These are phyloP conservation scores for Osmoderma eremita DNA, from an alignment of 2,888 invertebrate genomes.

Conservation along the genomic window DNA sequence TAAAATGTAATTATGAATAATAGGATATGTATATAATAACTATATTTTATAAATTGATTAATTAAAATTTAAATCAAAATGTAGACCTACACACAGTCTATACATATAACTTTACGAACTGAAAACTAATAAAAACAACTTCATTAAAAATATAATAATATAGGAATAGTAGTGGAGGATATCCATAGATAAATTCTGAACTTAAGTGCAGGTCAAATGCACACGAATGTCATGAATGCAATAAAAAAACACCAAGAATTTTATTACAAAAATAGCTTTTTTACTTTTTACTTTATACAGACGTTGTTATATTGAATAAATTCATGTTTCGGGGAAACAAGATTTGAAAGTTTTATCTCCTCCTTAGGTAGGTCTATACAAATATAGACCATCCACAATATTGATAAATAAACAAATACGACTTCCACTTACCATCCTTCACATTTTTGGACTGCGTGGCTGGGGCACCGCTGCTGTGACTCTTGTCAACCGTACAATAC, in stretches of 20 bases:
- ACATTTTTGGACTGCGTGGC: slow-evolving; percentile 76
- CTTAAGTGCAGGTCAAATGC: too few relatives aligned
- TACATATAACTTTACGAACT: not conserved
- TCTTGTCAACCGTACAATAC: slow-evolving; percentile 82
- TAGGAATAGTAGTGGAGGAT: too few relatives aligned
- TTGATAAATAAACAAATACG: slow-evolving; percentile 42
- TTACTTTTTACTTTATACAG: slow-evolving; percentile 17
- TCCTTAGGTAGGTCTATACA: slow-evolving; percentile 11
- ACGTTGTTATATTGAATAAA: not conserved
- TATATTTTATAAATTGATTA: too few relatives aligned
- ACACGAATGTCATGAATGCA: not conserved
- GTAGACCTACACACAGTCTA: too few relatives aligned
- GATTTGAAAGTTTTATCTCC: not conserved
- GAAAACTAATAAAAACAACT: not conserved
- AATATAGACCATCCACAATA: slow-evolving; percentile 32
- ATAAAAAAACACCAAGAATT: slow-evolving; percentile 5
- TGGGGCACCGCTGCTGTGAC: slow-evolving; percentile 77
- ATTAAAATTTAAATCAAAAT: too few relatives aligned
- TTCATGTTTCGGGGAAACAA: not conserved
- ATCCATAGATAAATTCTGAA: too few relatives aligned
- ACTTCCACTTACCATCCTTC: slow-evolving; percentile 75
- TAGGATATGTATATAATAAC: too few relatives aligned
- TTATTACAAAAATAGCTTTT: slow-evolving; percentile 15
- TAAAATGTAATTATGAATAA: too few relatives aligned
- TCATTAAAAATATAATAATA: not conserved